Evolutionary conservation across 2,113 vertebrate genomes (phyloP).

Genomic region (Cariama cristata): DNA sequence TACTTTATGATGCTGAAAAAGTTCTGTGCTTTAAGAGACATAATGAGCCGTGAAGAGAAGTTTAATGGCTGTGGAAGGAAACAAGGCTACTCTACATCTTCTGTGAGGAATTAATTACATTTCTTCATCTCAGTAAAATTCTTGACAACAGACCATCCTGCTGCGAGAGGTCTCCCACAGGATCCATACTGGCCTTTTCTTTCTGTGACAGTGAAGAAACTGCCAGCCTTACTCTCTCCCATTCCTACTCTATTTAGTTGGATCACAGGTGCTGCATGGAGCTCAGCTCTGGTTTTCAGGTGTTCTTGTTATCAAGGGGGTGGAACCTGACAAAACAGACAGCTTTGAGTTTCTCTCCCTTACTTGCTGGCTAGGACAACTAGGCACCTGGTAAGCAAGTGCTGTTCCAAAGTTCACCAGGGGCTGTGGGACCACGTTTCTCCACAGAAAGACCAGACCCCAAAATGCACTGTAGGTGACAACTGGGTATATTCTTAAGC

Average conservation of each 20-base stretch:
- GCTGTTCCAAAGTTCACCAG: background rate
- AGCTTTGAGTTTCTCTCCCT: background rate
- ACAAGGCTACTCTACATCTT: background rate
- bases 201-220: background rate
- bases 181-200: background rate
- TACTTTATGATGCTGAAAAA: background rate
- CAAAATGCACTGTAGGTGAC: background rate
- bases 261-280: fast-evolving
- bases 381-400: background rate
- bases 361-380: background rate
- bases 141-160: background rate
- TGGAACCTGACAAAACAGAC: background rate
- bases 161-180: fast-evolving
- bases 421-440: background rate
- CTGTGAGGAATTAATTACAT: background rate
- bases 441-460: background rate
- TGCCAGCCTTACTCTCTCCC: background rate
- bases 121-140: background rate
- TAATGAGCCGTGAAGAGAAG: background rate
- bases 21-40: background rate
- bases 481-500: fast-evolving
- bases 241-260: background rate
- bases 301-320: background rate
- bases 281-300: background rate
- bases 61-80: background rate